Evolutionary conservation across 2,797 vertebrate genomes (phyloP).

Genomic region (Pseudochirops cupreus): DNA sequence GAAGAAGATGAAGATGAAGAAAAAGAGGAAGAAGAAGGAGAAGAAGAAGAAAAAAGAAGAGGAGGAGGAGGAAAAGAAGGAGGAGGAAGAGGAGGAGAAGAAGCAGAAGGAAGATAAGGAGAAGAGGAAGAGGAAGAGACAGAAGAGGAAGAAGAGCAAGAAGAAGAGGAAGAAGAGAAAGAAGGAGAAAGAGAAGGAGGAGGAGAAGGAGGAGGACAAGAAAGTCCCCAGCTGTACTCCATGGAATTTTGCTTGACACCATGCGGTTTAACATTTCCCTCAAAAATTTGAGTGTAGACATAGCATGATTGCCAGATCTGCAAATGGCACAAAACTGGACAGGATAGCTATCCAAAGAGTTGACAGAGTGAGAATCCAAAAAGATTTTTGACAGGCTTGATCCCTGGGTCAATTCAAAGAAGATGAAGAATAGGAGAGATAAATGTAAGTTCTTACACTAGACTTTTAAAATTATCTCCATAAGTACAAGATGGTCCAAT

Average conservation of each 20-base stretch:
- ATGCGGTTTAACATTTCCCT: neutral
- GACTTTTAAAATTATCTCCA: neutral
- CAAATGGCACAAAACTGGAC: neutral
- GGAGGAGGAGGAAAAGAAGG: too few species aligned
- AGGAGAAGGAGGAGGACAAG: too few species aligned
- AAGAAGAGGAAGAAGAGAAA: too few species aligned
- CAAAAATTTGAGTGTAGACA: neutral
- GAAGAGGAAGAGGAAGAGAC: too few species aligned
- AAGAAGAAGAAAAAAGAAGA: too few species aligned
- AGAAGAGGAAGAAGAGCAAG: too few species aligned
- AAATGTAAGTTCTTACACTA: neutral
- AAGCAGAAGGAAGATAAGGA: too few species aligned
- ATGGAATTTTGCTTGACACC: neutral
- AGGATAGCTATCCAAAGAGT: neutral
- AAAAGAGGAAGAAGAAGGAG: neutral
- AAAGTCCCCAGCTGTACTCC: neutral
- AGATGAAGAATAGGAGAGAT: neutral
- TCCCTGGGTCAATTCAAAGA: neutral
- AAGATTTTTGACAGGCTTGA: neutral
- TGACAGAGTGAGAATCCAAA: neutral
- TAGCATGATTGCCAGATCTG: neutral
- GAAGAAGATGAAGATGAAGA: too few species aligned
- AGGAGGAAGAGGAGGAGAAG: too few species aligned
- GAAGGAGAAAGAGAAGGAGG: too few species aligned
- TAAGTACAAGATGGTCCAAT: neutral